Base-by-base conservation (phyloP, 2,888 invertebrate species). In the Orthosia cruda region DNA sequence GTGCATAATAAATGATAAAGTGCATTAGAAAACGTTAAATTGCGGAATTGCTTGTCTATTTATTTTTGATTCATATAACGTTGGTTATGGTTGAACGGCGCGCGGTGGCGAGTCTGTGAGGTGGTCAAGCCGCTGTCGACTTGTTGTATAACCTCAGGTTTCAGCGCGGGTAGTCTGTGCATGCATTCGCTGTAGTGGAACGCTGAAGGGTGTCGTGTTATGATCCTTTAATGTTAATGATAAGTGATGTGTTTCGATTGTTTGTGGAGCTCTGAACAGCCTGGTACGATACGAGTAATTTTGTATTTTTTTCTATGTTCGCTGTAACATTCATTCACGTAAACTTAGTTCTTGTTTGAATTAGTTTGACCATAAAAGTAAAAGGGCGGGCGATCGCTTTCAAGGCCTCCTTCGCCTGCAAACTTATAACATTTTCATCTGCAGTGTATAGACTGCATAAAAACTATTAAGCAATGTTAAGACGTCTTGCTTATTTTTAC, bases 191-290 rank as follows among this genome's bases (percentile, higher is more conserved):
- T 79, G 70, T 78, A 74, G 78, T 80, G 76, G 55, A 78, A 82
- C 82, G 73, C 83, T 87, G 77, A 84, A 85, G 80, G 83, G 80
- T 85, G 83, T 79, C 82, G 80, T 86, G 73, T 80, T 84, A 84
- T 80, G 77, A 77, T 80, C 57, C 65, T 77, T 79, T 80, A 79
- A 23, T 65, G 58, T 78, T 76, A 74, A 84, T 84, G 71, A 89
- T 89, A 76, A n/a, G 85, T 84, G 70, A 89, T 89, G 89, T 89
- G 89, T 87, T 89, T 89, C 66, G 89, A 88, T 83, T 89, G 89
- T 80, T 78, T 89, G 78, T 85, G 85, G 86, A 83, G 70, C 64
- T 58, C 73, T 68, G 79, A 87, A 68, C 73, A 74, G 26, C 61
- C 81, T 50, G 88, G 81, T 85, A 85, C 49, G 77, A 72, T 47